These are phyloP conservation scores for Pherbina coryleti DNA, from an alignment of 2,888 invertebrate genomes.

Conservation along the genomic window DNA sequence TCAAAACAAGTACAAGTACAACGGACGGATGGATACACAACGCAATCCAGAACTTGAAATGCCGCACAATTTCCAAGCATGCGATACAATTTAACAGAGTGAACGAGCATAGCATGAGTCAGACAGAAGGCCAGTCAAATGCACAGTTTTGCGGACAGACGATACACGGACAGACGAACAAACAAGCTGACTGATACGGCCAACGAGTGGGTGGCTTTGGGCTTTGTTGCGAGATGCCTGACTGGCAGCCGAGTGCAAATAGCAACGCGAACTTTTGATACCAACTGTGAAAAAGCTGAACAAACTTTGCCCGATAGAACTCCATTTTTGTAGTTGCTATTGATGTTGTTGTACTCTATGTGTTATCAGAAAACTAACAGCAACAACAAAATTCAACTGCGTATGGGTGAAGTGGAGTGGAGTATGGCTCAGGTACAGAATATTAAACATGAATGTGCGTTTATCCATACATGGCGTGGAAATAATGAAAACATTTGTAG, in stretches of 20 bases:
- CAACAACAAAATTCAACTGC: not conserved
- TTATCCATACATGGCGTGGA: constrained; percentile 7
- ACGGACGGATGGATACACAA: not conserved
- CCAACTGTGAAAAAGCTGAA: constrained; percentile 14
- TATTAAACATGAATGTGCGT: constrained; percentile 12
- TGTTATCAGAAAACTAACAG: constrained; percentile 9
- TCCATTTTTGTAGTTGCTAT: constrained; percentile 33
- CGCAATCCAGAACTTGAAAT: not conserved
- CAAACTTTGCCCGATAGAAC: constrained; percentile 18
- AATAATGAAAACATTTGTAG: constrained; percentile 18
- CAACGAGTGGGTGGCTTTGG: constrained; percentile 28
- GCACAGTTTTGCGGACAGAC: not conserved
- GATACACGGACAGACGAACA: not conserved
- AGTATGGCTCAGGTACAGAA: not conserved
- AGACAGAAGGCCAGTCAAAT: constrained; percentile 5
- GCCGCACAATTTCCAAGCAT: not conserved
- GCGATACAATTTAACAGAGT: constrained; percentile 23
- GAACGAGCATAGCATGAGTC: constrained; percentile 9
- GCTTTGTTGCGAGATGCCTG: not conserved
- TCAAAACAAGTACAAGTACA: constrained; percentile 13
- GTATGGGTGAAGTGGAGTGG: not conserved
- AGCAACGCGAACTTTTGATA: not conserved
- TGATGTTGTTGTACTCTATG: constrained; percentile 34
- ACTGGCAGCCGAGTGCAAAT: not conserved
- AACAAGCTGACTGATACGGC: constrained; percentile 12